Conservation (phyloP, 2,888 invertebrate species). For the Ecdyonurus torrentis region DNA sequence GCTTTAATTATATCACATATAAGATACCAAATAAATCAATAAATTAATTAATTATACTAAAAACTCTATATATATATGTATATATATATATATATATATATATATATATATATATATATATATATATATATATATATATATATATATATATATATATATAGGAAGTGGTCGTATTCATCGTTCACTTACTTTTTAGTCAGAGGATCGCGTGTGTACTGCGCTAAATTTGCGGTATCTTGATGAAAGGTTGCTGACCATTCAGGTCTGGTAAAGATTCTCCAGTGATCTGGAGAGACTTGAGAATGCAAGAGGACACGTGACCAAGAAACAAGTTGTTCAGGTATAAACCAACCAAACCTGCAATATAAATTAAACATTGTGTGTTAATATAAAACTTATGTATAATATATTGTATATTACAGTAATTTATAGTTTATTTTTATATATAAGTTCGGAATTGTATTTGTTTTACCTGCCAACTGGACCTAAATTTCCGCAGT, state of each 20-base stretch:
- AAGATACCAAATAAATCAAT: too few species aligned
- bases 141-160: too few species aligned
- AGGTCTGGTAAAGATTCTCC: constrained; percentile 34
- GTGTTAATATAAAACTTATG: too few species aligned
- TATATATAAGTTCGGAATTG: neutral
- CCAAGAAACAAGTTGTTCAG: constrained; percentile 24
- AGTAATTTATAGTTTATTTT: neutral
- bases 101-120: too few species aligned
- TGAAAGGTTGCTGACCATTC: constrained; percentile 24
- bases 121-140: too few species aligned
- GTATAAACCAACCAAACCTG: constrained; percentile 48
- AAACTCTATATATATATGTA: too few species aligned
- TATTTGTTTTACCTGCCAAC: constrained; percentile 26
- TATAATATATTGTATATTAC: too few species aligned
- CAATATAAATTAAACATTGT: constrained; percentile 1
- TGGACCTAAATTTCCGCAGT: constrained; percentile 34
- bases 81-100: too few species aligned
- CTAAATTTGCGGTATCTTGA: neutral
- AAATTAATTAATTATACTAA: too few species aligned
- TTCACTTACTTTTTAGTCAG: constrained; percentile 18
- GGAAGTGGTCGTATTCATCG: too few species aligned
- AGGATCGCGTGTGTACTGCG: constrained; percentile 20
- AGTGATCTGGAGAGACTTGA: constrained; percentile 26
- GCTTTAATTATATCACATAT: too few species aligned
- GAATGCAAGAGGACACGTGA: constrained; percentile 21